Evolutionary conservation across 2,888 invertebrate species (phyloP), one percentile per base, ranked within the genome.

Genomic region (Sylvicola fuscatus): DNA sequence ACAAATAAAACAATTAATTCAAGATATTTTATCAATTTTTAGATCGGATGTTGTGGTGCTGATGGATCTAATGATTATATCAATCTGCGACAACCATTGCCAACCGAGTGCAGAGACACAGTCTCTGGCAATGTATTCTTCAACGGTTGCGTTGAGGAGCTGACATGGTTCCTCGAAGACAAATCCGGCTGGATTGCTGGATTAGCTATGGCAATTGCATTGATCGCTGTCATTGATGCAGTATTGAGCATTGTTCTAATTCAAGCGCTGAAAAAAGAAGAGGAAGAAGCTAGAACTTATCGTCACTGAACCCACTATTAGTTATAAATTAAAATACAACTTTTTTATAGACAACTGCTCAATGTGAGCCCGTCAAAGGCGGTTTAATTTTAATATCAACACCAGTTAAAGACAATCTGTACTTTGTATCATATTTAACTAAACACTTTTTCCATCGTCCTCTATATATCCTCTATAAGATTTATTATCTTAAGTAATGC

Each of bases 11-110:
- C n/a, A n/a, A n/a, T 14, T 43, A n/a, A 12, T 16, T 29, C 11
- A 8, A n/a, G n/a, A n/a, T n/a, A n/a, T n/a, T 6, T 14, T 30
- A 2, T 28, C 12, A 35, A 17, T 5, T 30, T 38, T 30, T 26
- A 83, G 83, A 75, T 89, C 46, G 86, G 82, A 31, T 90, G 89
- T 56, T 89, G 90, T 47, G 90, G 90, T 11, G 86, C 87, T 1
- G 74, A 78, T 40, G 84, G 86, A 0, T 75, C 86, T 0, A 72
- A 72, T 59, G 89, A 90, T 58, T 90, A 77, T 60, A 62, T 81
- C 44, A 65, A 65, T 40, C 50, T 82, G 44, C 68, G 71, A 47
- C 80, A 84, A 48, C 84, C 86, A 0, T 53, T 89, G 37, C 87
- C 89, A 0, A 63, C 72, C 2, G 80, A 82, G 41, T 89, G 89